Evolutionary conservation across 2,888 invertebrate genomes (phyloP), one percentile per base, ranked within the genome.

Genomic region (Nomada fabriciana): DNA sequence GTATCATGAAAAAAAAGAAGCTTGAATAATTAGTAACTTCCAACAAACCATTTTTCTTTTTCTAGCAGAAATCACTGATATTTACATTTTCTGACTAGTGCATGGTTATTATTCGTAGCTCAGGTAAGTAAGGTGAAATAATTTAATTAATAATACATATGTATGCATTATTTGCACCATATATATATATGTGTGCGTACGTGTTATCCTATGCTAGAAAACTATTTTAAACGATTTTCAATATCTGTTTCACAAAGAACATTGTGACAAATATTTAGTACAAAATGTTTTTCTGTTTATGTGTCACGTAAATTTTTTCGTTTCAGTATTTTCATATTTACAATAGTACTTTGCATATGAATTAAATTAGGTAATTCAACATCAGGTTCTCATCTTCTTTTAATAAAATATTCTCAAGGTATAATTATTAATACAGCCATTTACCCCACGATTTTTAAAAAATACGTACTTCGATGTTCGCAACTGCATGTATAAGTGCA

Each of bases 21-120:
- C 71, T 76, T 70, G 71, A 60, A 76, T 84, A 84, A 80, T 52
- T 55, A 84, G 42, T 60, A 63, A 2, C 47, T 52, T 76, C 71
- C 68, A 9, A 43, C 67, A 73, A 65, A 69, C 20, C 61, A 69
- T 55, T 69, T 50, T 63, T 53, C 47, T 47, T 43, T 50, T 55
- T 43, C 18, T 53, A 74, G 36, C 13, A n/a, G 55, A 67, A 67
- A 47, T 25, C 23, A 23, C 50, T 47, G 20, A 42, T 59, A 25
- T 80, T 55, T 71, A 80, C 57, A 57, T 64, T 74, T 80, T 74
- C 52, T 74, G 80, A 84, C 80, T 84, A 84, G 73, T 43, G 43
- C 15, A 70, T 69, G 10, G 42, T 73, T 64, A 15, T 15, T n/a
- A 55, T 76, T 53, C 20, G 25, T 67, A 55, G n/a, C 63, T 64